Evolutionary conservation across 1,140 invertebrate species (phyloP).

Genomic region (Dysdera silvatica): DNA sequence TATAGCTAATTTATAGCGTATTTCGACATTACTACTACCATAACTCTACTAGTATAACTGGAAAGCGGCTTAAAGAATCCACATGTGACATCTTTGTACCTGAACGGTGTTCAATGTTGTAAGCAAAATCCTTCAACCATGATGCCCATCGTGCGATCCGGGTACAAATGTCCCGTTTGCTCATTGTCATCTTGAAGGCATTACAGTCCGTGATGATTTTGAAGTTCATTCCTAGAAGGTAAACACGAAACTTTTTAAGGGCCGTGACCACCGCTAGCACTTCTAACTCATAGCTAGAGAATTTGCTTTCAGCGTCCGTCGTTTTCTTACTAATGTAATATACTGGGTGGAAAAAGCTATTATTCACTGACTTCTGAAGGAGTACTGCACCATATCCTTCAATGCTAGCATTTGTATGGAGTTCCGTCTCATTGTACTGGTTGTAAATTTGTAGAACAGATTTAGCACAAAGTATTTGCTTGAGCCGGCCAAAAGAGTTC

Average conservation of each 20-base stretch:
- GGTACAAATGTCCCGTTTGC: background rate
- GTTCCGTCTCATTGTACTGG: background rate
- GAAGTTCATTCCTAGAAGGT: constrained; percentile 40
- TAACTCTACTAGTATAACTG: too few species aligned
- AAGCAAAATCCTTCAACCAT: constrained; percentile 3
- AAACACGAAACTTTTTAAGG: constrained; percentile 48
- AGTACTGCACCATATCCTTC: constrained; percentile 17
- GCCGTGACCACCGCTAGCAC: constrained; percentile 40
- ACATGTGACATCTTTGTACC: background rate
- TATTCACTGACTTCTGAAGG: background rate
- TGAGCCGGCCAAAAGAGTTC: constrained; percentile 35
- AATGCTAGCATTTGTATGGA: constrained; percentile 29
- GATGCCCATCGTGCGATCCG: constrained; percentile 11
- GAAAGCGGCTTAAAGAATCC: background rate
- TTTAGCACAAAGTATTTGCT: background rate
- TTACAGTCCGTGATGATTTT: constrained; percentile 18
- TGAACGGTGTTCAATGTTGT: constrained; percentile 5
- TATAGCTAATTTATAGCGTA: too few species aligned
- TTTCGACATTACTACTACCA: too few species aligned
- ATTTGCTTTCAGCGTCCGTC: constrained; percentile 31
- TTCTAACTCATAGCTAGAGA: constrained; percentile 31
- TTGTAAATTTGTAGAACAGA: constrained; percentile 6
- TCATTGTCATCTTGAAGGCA: background rate
- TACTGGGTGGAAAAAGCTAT: constrained; percentile 8
- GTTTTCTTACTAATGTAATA: constrained; percentile 19